Percentiles rank a stretch among this genome's conserved stretches.
These are phyloP conservation scores for Drosophila anomalipes DNA, from an alignment of 2,888 invertebrate genomes.

Conservation along the genomic window DNA sequence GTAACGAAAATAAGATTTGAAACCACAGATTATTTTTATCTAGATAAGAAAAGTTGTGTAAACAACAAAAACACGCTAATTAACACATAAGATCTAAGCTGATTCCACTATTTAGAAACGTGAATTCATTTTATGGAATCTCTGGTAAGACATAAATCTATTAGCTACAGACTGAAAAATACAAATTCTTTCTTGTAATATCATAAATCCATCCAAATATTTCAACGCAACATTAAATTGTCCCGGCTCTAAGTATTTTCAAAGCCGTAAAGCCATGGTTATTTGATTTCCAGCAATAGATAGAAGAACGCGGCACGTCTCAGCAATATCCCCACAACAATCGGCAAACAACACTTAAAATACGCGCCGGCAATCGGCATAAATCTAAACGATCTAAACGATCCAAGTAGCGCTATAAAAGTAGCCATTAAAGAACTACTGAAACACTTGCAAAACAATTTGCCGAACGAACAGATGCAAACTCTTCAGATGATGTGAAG, in stretches of 20 bases:
- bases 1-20: not conserved
- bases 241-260: not conserved
- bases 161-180: not conserved
- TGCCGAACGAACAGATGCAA: constrained; percentile 15
- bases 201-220: not conserved
- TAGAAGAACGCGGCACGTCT: constrained; percentile 7
- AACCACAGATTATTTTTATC: not conserved
- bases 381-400: constrained; percentile 41
- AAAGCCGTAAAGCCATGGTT: not conserved
- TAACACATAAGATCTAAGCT: not conserved
- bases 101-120: not conserved
- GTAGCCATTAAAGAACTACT: constrained; percentile 27
- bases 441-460: constrained; percentile 46
- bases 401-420: constrained; percentile 41
- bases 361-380: constrained; percentile 19
- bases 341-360: constrained; percentile 14
- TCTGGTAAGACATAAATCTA: not conserved
- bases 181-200: not conserved
- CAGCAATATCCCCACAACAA: not conserved
- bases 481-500: constrained; percentile 46
- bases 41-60: not conserved
- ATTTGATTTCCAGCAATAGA: constrained; percentile 21
- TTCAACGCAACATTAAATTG: not conserved
- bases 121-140: not conserved
- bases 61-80: not conserved